Evolutionary conservation across 1,140 invertebrate species (phyloP).

Genomic region (Drosophila erecta): DNA sequence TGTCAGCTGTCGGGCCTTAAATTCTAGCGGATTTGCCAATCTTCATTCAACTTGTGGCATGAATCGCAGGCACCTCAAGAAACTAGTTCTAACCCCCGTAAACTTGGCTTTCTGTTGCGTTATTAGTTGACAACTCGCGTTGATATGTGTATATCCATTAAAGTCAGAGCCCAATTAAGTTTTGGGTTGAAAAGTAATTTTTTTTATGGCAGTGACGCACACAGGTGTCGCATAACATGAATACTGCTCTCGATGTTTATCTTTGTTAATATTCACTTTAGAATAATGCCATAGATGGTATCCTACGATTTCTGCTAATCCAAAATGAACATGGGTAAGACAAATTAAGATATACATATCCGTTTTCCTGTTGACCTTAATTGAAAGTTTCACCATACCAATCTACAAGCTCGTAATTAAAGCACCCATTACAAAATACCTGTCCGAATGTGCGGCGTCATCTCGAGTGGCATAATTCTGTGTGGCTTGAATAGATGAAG

Average conservation of each 20-base stretch:
- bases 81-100: constrained; percentile 36
- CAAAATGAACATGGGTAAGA: constrained; percentile 20
- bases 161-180: constrained; percentile 70
- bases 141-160: constrained; percentile 62
- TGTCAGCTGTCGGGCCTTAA: constrained; percentile 57
- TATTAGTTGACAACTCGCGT: constrained; percentile 47
- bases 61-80: constrained; percentile 34
- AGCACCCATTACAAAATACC: constrained; percentile 44
- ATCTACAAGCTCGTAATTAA: constrained; percentile 42
- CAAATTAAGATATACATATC: constrained; percentile 40
- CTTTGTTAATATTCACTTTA: constrained; percentile 37
- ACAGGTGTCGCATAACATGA: constrained; percentile 66
- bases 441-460: constrained; percentile 57
- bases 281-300: constrained; percentile 50
- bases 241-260: constrained; percentile 51
- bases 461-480: constrained; percentile 65
- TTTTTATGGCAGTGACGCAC: constrained; percentile 62
- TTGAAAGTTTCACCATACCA: constrained; percentile 17
- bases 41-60: constrained; percentile 31
- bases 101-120: constrained; percentile 15
- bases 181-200: constrained; percentile 27
- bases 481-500: constrained; percentile 12
- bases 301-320: constrained; percentile 3
- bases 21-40: constrained; percentile 48
- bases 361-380: constrained; percentile 48